Percentiles rank a stretch among this genome's conserved stretches.
Evolutionary conservation across 1,140 invertebrate species (phyloP).

Genomic region (Bombus impatiens): DNA sequence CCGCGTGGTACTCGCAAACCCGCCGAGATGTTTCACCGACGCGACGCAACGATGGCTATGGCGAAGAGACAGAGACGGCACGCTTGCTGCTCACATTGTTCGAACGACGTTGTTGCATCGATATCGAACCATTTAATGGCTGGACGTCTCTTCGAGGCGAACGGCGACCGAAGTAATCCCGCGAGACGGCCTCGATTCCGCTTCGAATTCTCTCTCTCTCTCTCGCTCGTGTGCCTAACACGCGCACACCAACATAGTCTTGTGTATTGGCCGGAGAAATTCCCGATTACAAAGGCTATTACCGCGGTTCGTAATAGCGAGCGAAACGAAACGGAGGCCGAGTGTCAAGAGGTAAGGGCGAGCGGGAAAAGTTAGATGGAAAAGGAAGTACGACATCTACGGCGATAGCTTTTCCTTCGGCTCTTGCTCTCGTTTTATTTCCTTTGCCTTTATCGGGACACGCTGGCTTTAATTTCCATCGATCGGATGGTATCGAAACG

Average conservation of each 20-base stretch:
- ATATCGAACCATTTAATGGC: conserved; percentile 46
- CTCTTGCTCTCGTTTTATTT: neutral
- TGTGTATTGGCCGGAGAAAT: conserved; percentile 64
- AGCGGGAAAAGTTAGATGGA: neutral
- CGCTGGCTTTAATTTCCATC: neutral
- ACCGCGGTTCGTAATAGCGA: conserved; percentile 64
- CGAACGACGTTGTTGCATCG: conserved; percentile 8
- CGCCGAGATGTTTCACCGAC: no score
- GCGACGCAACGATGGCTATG: no score
- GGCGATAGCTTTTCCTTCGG: neutral
- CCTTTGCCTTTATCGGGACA: neutral
- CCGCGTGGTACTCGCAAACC: no score
- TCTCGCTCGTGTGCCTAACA: neutral
- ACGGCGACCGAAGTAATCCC: conserved; percentile 35
- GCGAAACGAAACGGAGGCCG: conserved; percentile 49
- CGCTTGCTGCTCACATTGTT: neutral
- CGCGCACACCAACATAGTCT: neutral
- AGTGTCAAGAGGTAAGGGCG: conserved; percentile 47
- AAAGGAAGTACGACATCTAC: neutral
- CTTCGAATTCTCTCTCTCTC: neutral
- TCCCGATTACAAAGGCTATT: conserved; percentile 77
- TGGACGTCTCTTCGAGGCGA: conserved; percentile 28
- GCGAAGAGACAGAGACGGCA: no score
- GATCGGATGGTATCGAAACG: neutral
- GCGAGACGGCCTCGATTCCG: conserved; percentile 22